Percentiles rank a stretch among this genome's conserved stretches.
Conservation (phyloP, 2,113 vertebrate genomes). For the Zosterops hypoxanthus region DNA sequence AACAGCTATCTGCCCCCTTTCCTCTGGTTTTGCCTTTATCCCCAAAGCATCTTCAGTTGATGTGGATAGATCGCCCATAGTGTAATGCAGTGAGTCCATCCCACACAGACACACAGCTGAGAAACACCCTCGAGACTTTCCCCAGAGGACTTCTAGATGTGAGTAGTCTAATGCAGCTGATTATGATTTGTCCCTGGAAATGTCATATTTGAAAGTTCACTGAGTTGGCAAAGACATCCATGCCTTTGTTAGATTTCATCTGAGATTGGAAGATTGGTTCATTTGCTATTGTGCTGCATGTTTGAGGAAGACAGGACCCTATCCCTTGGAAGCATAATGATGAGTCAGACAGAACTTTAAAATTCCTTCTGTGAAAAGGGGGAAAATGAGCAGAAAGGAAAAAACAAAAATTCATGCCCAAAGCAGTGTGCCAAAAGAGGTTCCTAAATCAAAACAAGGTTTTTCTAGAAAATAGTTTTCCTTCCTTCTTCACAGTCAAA, state of each 20-base stretch:
- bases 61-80: not conserved
- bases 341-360: not conserved
- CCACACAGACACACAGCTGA: not conserved
- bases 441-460: not conserved
- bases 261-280: not conserved
- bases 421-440: not conserved
- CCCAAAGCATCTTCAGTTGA: not conserved
- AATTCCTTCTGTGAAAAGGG: not conserved
- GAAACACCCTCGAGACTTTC: constrained; percentile 1
- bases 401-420: not conserved
- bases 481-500: not conserved
- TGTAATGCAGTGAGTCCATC: not conserved
- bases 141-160: not conserved
- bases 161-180: not conserved
- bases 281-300: not conserved
- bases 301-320: not conserved
- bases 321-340: not conserved
- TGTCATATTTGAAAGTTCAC: constrained; percentile 55
- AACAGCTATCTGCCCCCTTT: not conserved
- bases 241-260: not conserved
- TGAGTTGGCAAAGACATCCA: not conserved
- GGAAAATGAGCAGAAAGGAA: not conserved
- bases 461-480: not conserved
- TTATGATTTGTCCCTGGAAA: constrained; percentile 26
- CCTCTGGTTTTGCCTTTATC: not conserved